Evolutionary conservation across 2,113 vertebrate genomes (phyloP), one percentile per base, ranked within the genome.

Genomic region (Phoxinus phoxinus): DNA sequence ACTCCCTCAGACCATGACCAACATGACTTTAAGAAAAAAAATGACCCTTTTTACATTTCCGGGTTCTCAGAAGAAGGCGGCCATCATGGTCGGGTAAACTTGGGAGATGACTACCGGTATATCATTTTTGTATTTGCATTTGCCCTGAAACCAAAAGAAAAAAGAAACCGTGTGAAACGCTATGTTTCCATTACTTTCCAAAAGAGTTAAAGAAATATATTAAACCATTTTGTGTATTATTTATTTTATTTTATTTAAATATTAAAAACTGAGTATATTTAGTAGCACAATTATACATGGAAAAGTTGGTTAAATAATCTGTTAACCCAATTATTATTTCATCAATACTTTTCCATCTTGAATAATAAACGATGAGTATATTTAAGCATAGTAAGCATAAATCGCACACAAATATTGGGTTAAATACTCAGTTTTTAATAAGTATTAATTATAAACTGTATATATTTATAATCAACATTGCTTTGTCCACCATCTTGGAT

Each of bases 1-100:
- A 77, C 71, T 75, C 12, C n/a, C 65, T 88, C 83, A 81, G 23
- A 37, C 21, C 41, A n/a, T 32, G 27, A 77, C 51, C 30, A 41
- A 76, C 48, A 75, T 7, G 25, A 61, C 11, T 59, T 59, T 21
- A 8, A 61, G 27, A 32, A 63, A 65, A 17, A 48, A 48, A 15
- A 15, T 12, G 46, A 48, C 46, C 3, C 12, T 48, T 48, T 46
- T 46, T 12, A 3, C 2, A 46, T 46, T 12, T 48, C 46, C 46
- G 1, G 46, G 46, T 48, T 15, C 12, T 48, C 46, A 48, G 12
- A 48, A 48, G 46, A 12, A 12, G 1, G 13, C 13, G 7, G 12
- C 12, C 46, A 1, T 13, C 46, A 48, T 15, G 15, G 46, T 48
- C 4, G 46, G 46, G 46, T 48, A 48, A 48, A 48, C 12, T 48